phyloP scores from a whole-genome alignment of 2,797 vertebrate species.

The Pithecia hirsuta region DNA sequence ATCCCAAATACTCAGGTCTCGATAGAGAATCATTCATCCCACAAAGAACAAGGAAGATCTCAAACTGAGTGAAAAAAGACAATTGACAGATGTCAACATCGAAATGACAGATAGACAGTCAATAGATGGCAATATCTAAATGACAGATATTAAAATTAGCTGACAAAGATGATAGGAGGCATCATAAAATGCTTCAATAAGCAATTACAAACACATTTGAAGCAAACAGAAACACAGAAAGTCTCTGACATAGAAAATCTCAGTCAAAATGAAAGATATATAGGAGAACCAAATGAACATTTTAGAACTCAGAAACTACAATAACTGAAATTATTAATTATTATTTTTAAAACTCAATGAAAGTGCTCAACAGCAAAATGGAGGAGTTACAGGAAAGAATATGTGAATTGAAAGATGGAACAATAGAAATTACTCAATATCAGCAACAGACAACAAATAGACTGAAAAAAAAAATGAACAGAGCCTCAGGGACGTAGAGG shows the following conservation, averaged over 20 bases:
- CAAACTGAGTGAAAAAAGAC: neutral
- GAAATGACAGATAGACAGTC: neutral
- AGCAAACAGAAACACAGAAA: neutral
- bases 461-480: neutral
- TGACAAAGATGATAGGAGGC: neutral
- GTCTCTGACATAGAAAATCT: neutral
- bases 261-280: neutral
- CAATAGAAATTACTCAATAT: neutral
- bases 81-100: neutral
- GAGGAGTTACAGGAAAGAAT: neutral
- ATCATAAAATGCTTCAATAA: neutral
- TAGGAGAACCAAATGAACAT: neutral
- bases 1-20: neutral
- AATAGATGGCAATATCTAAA: neutral
- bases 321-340: neutral
- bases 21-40: neutral
- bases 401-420: neutral
- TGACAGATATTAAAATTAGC: neutral
- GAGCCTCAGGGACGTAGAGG: neutral
- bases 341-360: neutral
- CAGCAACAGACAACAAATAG: neutral
- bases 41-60: neutral
- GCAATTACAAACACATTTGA: neutral
- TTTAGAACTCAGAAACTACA: neutral
- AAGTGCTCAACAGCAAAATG: neutral